phyloP scores from a whole-genome alignment of 2,113 vertebrate genomes.

The Dicrurus megarhynchus region DNA sequence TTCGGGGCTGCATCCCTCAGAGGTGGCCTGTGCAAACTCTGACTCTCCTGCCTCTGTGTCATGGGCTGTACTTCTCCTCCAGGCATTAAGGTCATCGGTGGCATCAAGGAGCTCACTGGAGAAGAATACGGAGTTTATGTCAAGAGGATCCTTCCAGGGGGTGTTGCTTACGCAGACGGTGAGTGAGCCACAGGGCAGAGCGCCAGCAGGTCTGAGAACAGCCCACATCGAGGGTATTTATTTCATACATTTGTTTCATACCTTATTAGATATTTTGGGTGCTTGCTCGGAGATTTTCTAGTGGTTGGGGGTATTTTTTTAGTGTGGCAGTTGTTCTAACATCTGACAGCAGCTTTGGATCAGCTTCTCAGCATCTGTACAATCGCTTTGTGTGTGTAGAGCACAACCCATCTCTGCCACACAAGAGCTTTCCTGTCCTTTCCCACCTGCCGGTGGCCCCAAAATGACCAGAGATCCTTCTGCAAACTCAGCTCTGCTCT shows the following conservation, averaged over 20 bases:
- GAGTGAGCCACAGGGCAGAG: not conserved
- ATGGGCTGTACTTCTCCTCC: not conserved
- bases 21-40: accelerated
- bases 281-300: not conserved
- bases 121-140: constrained; percentile 92
- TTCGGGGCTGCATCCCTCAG: not conserved
- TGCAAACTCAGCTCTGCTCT: not conserved
- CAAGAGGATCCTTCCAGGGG: constrained; percentile 88
- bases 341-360: not conserved
- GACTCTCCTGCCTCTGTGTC: not conserved
- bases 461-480: accelerated
- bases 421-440: not conserved
- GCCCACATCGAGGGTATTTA: not conserved
- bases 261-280: not conserved
- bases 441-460: not conserved
- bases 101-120: constrained; percentile 83
- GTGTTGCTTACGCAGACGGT: constrained; percentile 85
- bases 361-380: not conserved
- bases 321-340: not conserved
- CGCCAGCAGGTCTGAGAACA: not conserved
- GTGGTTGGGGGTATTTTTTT: not conserved
- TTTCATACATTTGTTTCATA: not conserved
- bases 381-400: not conserved
- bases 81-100: constrained; percentile 92
- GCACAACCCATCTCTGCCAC: not conserved